These are phyloP conservation scores for Theristicus caerulescens DNA, from an alignment of 2,113 vertebrate species.

Conservation along the genomic window DNA sequence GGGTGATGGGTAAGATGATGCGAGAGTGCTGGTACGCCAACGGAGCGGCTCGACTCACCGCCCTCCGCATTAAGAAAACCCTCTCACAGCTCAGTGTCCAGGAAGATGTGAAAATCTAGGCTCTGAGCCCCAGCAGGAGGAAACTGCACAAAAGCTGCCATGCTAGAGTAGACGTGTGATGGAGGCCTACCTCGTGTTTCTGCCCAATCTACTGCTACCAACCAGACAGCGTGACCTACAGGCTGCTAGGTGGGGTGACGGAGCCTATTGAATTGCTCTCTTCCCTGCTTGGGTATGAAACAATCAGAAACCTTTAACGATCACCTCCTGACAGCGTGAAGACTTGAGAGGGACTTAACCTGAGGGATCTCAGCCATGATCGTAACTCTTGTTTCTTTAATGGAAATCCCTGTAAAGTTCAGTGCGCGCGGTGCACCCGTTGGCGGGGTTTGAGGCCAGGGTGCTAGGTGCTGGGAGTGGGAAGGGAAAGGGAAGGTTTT, in stretches of 20 bases:
- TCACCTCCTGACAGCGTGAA: conserved; percentile 70
- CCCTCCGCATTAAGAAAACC: conserved; percentile 98
- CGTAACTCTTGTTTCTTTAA: conserved; percentile 34
- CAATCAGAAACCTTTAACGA: conserved; percentile 64
- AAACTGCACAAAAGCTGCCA: conserved; percentile 69
- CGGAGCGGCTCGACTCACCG: conserved; percentile 90
- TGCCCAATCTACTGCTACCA: conserved; percentile 74
- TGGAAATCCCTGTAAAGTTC: conserved; percentile 55
- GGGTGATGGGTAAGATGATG: conserved; percentile 99
- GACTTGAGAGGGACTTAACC: conserved; percentile 48
- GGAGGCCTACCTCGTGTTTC: conserved; percentile 82
- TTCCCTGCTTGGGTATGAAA: conserved; percentile 76
- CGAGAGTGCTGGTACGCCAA: conserved; percentile 98
- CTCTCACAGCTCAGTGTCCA: conserved; percentile 96
- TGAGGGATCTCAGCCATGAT: conserved; percentile 62
- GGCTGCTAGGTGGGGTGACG: conserved; percentile 51
- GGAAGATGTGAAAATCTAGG: conserved; percentile 95
- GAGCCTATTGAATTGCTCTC: conserved; percentile 24
- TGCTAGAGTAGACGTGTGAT: conserved; percentile 58
- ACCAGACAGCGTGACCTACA: conserved; percentile 35
- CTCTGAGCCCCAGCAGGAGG: conserved; percentile 44
- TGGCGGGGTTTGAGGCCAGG: background rate
- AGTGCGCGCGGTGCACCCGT: background rate
- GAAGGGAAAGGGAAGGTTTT: conserved; percentile 25
- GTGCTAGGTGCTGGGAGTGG: conserved; percentile 17